Base-by-base conservation (phyloP, 2,888 invertebrate species). In the Crocallis elinguaria region DNA sequence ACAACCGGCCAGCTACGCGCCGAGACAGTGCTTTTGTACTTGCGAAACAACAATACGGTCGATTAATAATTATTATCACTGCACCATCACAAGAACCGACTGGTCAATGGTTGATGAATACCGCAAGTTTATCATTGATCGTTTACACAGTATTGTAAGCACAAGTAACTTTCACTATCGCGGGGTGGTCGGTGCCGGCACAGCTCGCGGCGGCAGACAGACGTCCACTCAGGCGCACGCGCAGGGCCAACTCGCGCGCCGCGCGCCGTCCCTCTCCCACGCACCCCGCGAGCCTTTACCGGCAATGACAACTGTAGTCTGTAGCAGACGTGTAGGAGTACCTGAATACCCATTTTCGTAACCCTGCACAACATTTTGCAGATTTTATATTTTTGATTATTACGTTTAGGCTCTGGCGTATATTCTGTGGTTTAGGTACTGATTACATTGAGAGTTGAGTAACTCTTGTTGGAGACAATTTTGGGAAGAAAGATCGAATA, bases 301-400 rank as follows among this genome's bases (percentile, higher is more conserved):
- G 67, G 66, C 70, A 62, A 44, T 56, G 54, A 70, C 74, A 80
- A 82, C 71, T 78, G 80, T 81, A 77, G 71, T 80, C 71, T 78
- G 80, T 81, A 77, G 71, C 80, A 70, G 71, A 72, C 48, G 71
- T 75, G 88, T 88, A 73, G 88, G 88, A 73, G 80, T 75, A 84
- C 82, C 79, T 73, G 86, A 86, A 84, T 81, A 57, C 58, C 88
- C 89, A 79, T 87, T 81, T 88, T 77, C 67, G 88, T 75, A 74
- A 73, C 77, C 85, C 80, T 82, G 85, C 77, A 74, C 73, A 65
- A 63, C 55, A 49, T 49, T 64, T 53, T 49, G 57, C 12, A 19
- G 19, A 19, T 19, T 4, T 37, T 33, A 64, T 49, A 59, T 49
- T 51, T 57, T 50, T 44, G 42, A 43, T 51, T 57, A 57, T 69